Evolutionary conservation across 1,140 invertebrate species (phyloP), one percentile per base, ranked within the genome.

Genomic region (Melanaphis sacchari): DNA sequence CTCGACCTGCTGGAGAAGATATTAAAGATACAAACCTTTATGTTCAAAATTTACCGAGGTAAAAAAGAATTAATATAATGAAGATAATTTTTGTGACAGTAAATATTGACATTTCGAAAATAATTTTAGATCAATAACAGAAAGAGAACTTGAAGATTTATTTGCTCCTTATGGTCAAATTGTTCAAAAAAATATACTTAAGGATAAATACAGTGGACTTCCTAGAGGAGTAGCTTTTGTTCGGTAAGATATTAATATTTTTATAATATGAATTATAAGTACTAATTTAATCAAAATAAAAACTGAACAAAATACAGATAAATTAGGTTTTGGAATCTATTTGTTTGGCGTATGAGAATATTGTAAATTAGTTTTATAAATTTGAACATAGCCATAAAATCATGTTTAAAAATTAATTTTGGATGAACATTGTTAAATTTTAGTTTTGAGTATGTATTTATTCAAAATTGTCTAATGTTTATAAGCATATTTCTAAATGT

Each of bases 11-110:
- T 82, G 97, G 98, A 36, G 98, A 99, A 94, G 97, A 98, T 93
- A 98, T 98, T 94, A 99, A 99, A 95, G 98, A 98, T 95, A 98
- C 98, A 26, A 99, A 99, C 96, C 96, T 99, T 59, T 99, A 99
- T 95, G 97, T 99, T 91, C 97, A 98, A 93, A 99, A 99, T 96
- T 96, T 99, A 94, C 98, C 98, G 59, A 97, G 97, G 95, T 96
- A 95, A 88, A 94, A 46, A n/a, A 2, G 5, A 76, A 76, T 88
- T 81, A 76, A 8, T 46, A 0, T 81, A 49, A n/a, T 76, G 11
- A 91, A 26, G 5, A 26, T 38, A 38, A 46, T 6, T 91, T 26
- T 46, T 49, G 18, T n/a, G 31, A 7, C 0, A 66, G 31, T 76
- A n/a, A 6, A 6, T n/a, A n/a, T n/a, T n/a, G 18, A 76, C 5